A percentile compares a stretch with the other conserved stretches of the same genome.
phyloP scores from a whole-genome alignment of 2,113 vertebrate genomes.

The Myodes glareolus region DNA sequence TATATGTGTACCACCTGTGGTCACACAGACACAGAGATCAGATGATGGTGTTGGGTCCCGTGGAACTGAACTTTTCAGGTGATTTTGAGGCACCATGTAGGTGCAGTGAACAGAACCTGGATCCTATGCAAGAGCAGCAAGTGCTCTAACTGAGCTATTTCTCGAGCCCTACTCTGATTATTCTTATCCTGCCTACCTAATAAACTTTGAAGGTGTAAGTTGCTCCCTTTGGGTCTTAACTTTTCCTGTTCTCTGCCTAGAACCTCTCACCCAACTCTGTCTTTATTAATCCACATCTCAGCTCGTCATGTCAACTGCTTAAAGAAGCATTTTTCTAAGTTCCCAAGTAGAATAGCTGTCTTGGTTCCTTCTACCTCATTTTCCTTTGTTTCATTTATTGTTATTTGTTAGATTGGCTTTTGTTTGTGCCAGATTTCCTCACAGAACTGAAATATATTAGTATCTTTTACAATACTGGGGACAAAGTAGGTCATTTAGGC shows the following conservation, averaged over 20 bases:
- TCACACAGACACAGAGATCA: neutral
- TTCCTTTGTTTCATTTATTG: slow-evolving; percentile 44
- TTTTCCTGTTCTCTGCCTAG: slow-evolving; percentile 37
- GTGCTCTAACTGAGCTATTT: neutral
- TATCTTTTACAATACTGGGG: slow-evolving; percentile 11
- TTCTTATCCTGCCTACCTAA: slow-evolving; percentile 6
- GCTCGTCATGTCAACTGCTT: slow-evolving; percentile 29
- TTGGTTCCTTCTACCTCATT: slow-evolving; percentile 23
- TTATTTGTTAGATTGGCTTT: slow-evolving; percentile 44
- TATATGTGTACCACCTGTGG: neutral
- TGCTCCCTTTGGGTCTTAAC: slow-evolving; percentile 49
- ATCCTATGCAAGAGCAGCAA: neutral
- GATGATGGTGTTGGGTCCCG: neutral
- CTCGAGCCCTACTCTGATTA: neutral
- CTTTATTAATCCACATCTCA: neutral
- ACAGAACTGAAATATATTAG: slow-evolving; percentile 41
- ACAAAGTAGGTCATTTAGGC: slow-evolving; percentile 2
- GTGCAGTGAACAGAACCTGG: neutral
- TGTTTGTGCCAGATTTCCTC: slow-evolving; percentile 27
- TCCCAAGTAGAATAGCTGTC: slow-evolving; percentile 15
- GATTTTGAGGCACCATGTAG: neutral
- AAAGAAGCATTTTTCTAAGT: slow-evolving; percentile 53
- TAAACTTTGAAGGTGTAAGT: neutral
- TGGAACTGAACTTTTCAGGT: neutral
- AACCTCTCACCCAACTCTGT: neutral